Percentiles rank a stretch among this genome's conserved stretches.
Conservation (phyloP, 2,113 vertebrate genomes). For the pig (Sus scrofa) region DNA sequence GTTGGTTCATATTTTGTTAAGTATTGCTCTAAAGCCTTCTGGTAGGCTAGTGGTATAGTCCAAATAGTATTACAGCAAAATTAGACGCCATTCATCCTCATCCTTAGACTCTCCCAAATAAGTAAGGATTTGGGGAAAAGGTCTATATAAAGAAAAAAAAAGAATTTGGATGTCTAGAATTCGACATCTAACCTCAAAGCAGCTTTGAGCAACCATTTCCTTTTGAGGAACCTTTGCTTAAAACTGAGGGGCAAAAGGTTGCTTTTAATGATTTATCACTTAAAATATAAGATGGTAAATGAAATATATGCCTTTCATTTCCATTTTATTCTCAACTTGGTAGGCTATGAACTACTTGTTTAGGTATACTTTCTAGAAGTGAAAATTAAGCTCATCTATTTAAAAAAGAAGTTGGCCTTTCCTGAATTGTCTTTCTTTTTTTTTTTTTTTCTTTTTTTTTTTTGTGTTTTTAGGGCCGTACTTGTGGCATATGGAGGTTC, state of each 20-base stretch:
- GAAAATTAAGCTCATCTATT: not conserved
- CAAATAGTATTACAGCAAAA: not conserved
- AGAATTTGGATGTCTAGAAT: not conserved
- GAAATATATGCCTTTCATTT: not conserved
- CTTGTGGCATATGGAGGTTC: no score
- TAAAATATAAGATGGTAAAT: not conserved
- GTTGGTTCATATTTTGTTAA: conserved; percentile 34
- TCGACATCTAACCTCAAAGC: not conserved
- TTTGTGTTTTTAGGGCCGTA: no score
- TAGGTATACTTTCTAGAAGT: not conserved
- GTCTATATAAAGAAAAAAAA: not conserved
- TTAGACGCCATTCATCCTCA: not conserved
- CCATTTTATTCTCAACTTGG: not conserved
- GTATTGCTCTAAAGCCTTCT: not conserved
- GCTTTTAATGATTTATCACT: not conserved
- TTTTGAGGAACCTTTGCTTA: not conserved
- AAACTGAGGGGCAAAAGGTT: not conserved
- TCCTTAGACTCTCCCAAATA: not conserved
- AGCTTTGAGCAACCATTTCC: not conserved
- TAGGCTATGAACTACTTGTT: not conserved
- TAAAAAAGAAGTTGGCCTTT: not conserved
- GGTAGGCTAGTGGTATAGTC: not conserved
- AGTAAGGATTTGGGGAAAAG: not conserved
- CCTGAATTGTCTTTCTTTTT: not conserved
- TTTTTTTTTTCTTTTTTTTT: no score